Base-by-base conservation (phyloP, 2,888 invertebrate species). In the Perizoma affinitatum region DNA sequence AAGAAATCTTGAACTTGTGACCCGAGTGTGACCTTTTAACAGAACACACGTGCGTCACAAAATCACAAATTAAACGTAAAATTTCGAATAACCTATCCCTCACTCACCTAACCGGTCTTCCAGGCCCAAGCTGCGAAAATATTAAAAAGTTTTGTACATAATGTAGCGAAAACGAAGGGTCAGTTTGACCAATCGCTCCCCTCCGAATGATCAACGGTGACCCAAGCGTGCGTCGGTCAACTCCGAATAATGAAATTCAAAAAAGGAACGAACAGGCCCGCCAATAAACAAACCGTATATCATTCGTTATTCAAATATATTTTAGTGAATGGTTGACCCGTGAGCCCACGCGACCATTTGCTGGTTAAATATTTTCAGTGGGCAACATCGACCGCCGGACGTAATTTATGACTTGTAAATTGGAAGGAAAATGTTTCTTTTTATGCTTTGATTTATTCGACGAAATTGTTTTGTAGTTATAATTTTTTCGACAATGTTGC, bases 261-360 rank as follows among this genome's bases (percentile, higher is more conserved):
- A 90, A 85, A 87, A 87, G 84, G 80, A 87, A 83, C 80, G 85
- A 73, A 84, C 86, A 83, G 83, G 87, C 91, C 88, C 86, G 86
- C 91, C 90, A 90, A 92, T 92, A 92, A 92, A 92, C 92, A 92
- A 91, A 90, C 88, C 91, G 89, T 92, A 91, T 86, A 92, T 92
- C 92, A 92, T 90, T 88, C 88, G 75, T 84, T 88, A 88, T 90
- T 91, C 86, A 92, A 91, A 92, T 91, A 90, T 81, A 80, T 85
- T 84, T 84, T 85, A 72, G 85, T 84, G 88, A 88, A 90, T 86
- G 89, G 89, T 82, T 91, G 91, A 92, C 92, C 92, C 87, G 80
- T 83, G 78, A 83, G 87, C 87, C 89, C 88, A 88, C 91, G 90
- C 84, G 89, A 88, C 88, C 87, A 86, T 89, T 88, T 84, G 84